Conservation (phyloP, 2,113 vertebrate species). For the Dasyornis broadbenti region DNA sequence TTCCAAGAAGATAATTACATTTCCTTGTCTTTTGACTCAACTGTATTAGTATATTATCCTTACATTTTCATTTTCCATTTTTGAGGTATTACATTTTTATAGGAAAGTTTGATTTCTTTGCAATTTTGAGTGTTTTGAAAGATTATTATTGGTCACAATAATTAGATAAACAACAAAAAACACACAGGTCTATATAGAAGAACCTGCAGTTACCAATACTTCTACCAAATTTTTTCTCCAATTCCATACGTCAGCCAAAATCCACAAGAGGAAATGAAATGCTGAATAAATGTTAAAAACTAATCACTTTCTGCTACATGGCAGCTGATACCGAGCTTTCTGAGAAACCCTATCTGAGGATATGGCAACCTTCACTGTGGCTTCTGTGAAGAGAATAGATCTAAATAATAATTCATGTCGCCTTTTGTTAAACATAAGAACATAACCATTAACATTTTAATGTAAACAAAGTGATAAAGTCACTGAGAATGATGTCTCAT, state of each 20-base stretch:
- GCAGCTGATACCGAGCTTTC: not conserved
- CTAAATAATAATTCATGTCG: not conserved
- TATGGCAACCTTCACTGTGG: not conserved
- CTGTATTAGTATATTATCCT: constrained; percentile 48
- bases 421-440: not conserved
- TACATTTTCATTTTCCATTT: constrained; percentile 53
- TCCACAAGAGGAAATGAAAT: not conserved
- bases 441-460: not conserved
- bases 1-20: constrained; percentile 62
- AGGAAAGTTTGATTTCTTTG: constrained; percentile 29
- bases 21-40: constrained; percentile 51
- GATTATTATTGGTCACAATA: constrained; percentile 25
- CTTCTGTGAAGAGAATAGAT: not conserved
- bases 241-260: not conserved
- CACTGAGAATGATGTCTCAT: not conserved
- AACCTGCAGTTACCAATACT: rapidly evolving
- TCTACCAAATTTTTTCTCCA: not conserved
- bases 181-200: not conserved
- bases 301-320: not conserved
- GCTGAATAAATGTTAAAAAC: not conserved
- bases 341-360: not conserved
- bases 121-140: constrained; percentile 40
- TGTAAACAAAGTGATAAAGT: not conserved
- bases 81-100: not conserved
- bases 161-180: constrained; percentile 13